phyloP scores from a whole-genome alignment of 2,113 vertebrate genomes.

The Ellobius talpinus region DNA sequence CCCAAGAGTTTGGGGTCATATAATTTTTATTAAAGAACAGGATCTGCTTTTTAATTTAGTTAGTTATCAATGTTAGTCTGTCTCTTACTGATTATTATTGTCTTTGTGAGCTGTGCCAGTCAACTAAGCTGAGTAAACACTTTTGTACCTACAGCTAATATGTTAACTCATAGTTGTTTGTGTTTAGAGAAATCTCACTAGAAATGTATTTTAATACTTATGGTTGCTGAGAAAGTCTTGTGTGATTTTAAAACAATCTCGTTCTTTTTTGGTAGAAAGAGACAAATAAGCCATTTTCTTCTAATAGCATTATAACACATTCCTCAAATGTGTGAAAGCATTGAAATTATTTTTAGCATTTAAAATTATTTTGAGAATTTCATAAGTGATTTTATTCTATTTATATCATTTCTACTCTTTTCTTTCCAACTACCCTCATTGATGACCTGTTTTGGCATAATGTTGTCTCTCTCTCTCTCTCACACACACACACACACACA shows the following conservation, averaged over 20 bases:
- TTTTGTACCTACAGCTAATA: not conserved
- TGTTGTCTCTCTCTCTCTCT: not conserved
- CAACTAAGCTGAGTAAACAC: not conserved
- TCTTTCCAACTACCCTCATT: not conserved
- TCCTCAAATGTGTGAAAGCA: constrained; percentile 58
- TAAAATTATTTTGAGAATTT: not conserved
- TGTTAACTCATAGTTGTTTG: not conserved
- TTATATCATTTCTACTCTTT: not conserved
- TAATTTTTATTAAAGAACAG: constrained; percentile 60
- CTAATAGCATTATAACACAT: constrained; percentile 31
- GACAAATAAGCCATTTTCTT: constrained; percentile 26
- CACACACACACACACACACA: not conserved
- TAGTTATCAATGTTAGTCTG: constrained; percentile 63
- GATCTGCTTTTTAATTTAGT: constrained; percentile 56
- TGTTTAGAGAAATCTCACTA: not conserved
- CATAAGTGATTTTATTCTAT: not conserved
- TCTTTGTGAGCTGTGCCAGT: constrained; percentile 43
- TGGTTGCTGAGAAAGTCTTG: not conserved
- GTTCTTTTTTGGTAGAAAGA: not conserved
- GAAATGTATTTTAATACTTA: constrained; percentile 33
- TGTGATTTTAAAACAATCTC: constrained; percentile 27
- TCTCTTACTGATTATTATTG: constrained; percentile 66
- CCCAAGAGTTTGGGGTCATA: not conserved
- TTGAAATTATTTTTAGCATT: constrained; percentile 48
- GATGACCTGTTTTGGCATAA: not conserved